Base-by-base conservation (phyloP, 2,888 invertebrate species). In the Cotesia congregata region DNA sequence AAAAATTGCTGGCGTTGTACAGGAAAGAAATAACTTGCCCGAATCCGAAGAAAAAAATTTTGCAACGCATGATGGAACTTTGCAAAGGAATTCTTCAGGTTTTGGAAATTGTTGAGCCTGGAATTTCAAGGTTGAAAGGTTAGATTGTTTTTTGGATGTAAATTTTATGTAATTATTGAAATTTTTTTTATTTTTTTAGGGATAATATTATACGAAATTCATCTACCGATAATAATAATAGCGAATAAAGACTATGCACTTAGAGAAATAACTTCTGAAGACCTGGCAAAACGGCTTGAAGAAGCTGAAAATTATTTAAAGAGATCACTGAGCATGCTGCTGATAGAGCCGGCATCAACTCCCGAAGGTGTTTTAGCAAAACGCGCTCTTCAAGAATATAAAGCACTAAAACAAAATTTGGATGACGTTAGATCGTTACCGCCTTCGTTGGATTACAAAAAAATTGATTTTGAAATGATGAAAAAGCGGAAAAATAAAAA, bases 121-220 rank as follows among this genome's bases (percentile, higher is more conserved):
- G 94, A 73, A 92, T 94, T 83, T 94, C 94, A 5, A 90, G 94
- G 83, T 90, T 93, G 0, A 92, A 92, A 91, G 94, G 94, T 93
- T 85, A 50, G 67, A 30, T 30, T 30, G 2, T 30, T 4, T 30
- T 30, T 3, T 30, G n/a, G n/a, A 30, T 30, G 2, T 30, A 30
- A 4, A 30, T 30, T 30, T 30, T 30, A 3, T 30, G 30, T 30
- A 30, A 30, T 30, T 30, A 3, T 30, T 30, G 30, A 4, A 7
- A 2, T 50, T 50, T 50, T 12, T 12, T 50, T 12, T 1, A 12
- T 12, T 12, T 50, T 50, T n/a, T 69, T 41, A 92, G 95, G 94
- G 0, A 93, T 96, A 72, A 92, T 94, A 7, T 84, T 95, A 61
- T 96, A 95, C 83, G 96, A 96, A 87, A 90, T 95, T 81, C 94